Base-by-base conservation (phyloP, 2,113 vertebrate genomes). In the Corythornis vintsioides region DNA sequence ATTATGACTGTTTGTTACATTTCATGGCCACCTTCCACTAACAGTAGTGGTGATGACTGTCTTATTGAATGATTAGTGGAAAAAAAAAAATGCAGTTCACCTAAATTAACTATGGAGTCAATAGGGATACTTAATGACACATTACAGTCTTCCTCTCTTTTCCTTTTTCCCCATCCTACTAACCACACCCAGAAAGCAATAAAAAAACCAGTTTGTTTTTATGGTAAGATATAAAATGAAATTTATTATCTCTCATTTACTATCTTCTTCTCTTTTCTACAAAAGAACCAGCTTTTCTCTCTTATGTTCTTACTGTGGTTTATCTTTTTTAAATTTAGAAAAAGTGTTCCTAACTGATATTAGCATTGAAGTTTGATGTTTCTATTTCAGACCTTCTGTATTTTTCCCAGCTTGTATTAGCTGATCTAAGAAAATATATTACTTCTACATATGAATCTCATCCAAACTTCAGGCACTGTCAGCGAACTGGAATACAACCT, bases 401-500 rank as follows among this genome's bases (percentile, higher is more conserved):
- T 91, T 76, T 87, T 75, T 33, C 40, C 33, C 63, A 45, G 45
- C 45, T 90, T 83, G 72, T 43, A 70, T 22, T 15, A 45, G 19
- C 45, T 65, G 50, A 88, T 84, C 74, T 91, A 87, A 87, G 74
- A 88, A 88, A 93, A 88, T 40, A 60, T 71, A 80, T 50, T 75
- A 53, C 79, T 57, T 80, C 40, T 70, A 29, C 19, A 21, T 65
- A 60, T 60, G 40, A 79, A 79, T n/a, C 63, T 74, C 45, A 71
- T 69, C 61, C 67, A 86, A 29, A 74, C 24, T 57, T 75, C 55
- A 83, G 42, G 20, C 73, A 66, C 26, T 55, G 47, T 79, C 31
- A 83, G 72, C 40, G 11, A 83, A 61, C 47, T 66, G 29, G 67
- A 93, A 74, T 55, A 83, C 16, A 89, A 61, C 20, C 31, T 61